phyloP scores from a whole-genome alignment of 2,888 invertebrate species.

The Macrophya annulata region DNA sequence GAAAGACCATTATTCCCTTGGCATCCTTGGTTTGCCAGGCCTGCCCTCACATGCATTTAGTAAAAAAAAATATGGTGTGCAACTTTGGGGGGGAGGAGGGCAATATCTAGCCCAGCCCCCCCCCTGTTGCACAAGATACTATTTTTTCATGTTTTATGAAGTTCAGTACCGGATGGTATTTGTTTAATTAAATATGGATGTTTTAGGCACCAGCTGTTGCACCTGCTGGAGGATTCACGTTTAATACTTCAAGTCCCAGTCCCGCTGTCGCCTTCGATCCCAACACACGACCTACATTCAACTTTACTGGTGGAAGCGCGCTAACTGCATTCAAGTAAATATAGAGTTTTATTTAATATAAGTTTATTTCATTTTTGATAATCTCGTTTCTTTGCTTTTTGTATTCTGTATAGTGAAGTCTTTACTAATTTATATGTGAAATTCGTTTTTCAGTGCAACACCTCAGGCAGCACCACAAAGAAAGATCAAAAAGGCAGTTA shows the following conservation, averaged over 20 bases:
- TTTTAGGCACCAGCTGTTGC: conserved; percentile 64
- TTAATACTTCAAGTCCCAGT: conserved; percentile 69
- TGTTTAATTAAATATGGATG: conserved; percentile 1
- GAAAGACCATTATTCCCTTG: too few species aligned
- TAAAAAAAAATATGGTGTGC: too few species aligned
- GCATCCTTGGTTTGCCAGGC: too few species aligned
- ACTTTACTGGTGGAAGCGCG: conserved; percentile 80
- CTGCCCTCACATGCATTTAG: too few species aligned
- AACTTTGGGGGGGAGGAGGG: too few species aligned
- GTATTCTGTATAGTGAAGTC: background rate
- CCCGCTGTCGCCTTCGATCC: conserved; percentile 77
- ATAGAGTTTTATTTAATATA: conserved; percentile 39
- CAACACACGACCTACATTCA: conserved; percentile 79
- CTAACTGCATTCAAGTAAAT: conserved; percentile 80
- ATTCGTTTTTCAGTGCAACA: conserved; percentile 64
- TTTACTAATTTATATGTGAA: background rate
- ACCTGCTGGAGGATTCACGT: conserved; percentile 74
- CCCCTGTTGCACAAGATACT: too few species aligned
- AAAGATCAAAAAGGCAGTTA: conserved; percentile 80
- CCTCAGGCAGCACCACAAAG: conserved; percentile 70
- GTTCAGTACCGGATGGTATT: background rate
- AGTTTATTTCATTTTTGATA: background rate
- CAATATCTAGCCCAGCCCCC: too few species aligned
- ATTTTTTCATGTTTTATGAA: background rate
- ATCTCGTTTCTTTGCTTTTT: background rate